Evolutionary conservation across 2,113 vertebrate genomes (phyloP).

Genomic region (Antechinus stuartii): DNA sequence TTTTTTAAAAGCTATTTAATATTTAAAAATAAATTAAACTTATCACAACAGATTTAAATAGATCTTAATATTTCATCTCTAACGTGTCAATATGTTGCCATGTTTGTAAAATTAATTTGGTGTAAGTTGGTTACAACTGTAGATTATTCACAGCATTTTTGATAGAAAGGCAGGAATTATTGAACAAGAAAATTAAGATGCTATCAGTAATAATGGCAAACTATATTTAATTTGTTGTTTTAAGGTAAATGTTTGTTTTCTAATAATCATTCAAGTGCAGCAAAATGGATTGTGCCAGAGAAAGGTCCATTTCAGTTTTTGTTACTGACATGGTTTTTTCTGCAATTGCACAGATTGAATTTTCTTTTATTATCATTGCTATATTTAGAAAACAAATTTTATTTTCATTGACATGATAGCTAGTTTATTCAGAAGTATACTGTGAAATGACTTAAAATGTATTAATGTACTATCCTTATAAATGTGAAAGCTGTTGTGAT

Average conservation of each 20-base stretch:
- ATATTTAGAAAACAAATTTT: neutral
- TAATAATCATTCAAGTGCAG: neutral
- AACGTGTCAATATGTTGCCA: neutral
- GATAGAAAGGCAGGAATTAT: conserved; percentile 12
- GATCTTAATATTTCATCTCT: conserved; percentile 10
- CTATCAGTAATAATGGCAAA: neutral
- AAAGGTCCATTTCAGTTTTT: neutral
- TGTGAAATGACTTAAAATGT: conserved; percentile 4
- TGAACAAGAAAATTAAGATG: conserved; percentile 44
- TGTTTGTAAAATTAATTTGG: conserved; percentile 20
- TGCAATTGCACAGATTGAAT: neutral
- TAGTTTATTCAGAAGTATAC: neutral
- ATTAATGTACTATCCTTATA: conserved; percentile 21
- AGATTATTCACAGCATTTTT: neutral
- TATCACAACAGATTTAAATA: conserved; percentile 39
- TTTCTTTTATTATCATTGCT: neutral
- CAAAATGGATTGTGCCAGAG: neutral
- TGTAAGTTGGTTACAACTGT: conserved; percentile 16
- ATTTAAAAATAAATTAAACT: conserved; percentile 42
- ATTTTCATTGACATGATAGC: neutral
- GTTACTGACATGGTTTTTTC: neutral
- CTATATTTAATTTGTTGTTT: conserved; percentile 23
- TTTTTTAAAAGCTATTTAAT: conserved; percentile 53
- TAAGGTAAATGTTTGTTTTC: conserved; percentile 5
- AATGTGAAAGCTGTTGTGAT: neutral